phyloP scores from a whole-genome alignment of 53 echinoderm and acorn worm genomes.

The Pentamera pediparva region DNA sequence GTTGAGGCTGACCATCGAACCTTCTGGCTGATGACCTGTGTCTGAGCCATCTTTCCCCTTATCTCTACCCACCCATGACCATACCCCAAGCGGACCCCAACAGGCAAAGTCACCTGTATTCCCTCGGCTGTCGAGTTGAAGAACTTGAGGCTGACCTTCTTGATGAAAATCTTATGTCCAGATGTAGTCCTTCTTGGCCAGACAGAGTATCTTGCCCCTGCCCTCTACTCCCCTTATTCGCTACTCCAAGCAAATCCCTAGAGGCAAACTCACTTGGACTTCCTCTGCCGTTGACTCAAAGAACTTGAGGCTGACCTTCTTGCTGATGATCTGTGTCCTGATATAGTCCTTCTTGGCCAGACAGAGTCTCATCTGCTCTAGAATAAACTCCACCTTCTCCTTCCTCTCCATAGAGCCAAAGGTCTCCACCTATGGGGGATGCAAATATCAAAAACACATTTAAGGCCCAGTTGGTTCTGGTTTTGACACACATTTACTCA shows the following conservation, averaged over 20 bases:
- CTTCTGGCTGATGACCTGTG: too few relatives aligned
- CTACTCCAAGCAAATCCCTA: too few relatives aligned
- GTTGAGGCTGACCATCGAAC: too few relatives aligned
- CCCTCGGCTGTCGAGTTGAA: slow-evolving; percentile 75
- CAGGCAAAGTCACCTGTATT: slow-evolving; percentile 85
- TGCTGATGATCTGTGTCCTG: slow-evolving; percentile 96
- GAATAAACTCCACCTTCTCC: slow-evolving; percentile 96
- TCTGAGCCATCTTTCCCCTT: too few relatives aligned
- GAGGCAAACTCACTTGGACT: slow-evolving; percentile 69
- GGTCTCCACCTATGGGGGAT: slow-evolving; percentile 69
- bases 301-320: slow-evolving; percentile 86
- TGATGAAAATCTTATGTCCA: slow-evolving; percentile 96
- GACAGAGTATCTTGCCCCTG: slow-evolving; percentile 81
- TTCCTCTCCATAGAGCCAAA: slow-evolving; percentile 96
- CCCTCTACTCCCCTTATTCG: too few relatives aligned
- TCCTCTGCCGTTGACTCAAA: slow-evolving; percentile 78
- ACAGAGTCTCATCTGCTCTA: slow-evolving; percentile 96
- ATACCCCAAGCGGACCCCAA: too few relatives aligned
- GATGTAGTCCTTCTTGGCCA: slow-evolving; percentile 92
- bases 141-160: slow-evolving; percentile 86
- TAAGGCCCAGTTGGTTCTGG: too few relatives aligned
- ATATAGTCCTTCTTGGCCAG: slow-evolving; percentile 91
- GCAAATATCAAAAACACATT: too few relatives aligned
- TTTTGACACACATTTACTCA: too few relatives aligned
- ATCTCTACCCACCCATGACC: too few relatives aligned